phyloP scores from a whole-genome alignment of 2,888 invertebrate genomes.

The Latrodectus elegans region DNA sequence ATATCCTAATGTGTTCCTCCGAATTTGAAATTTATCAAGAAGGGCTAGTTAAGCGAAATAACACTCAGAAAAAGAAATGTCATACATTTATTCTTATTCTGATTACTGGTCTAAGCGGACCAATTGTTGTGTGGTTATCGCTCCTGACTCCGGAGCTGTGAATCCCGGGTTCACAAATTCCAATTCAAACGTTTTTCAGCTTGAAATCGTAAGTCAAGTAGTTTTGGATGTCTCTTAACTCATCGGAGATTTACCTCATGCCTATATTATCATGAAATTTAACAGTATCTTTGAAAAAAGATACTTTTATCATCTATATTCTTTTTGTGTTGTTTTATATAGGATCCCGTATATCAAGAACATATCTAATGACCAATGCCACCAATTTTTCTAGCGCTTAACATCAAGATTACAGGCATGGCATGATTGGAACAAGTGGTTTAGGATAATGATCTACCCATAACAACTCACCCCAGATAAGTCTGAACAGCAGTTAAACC shows the following conservation, averaged over 20 bases:
- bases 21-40: no score
- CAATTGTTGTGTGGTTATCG: no score
- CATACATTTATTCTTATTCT: no score
- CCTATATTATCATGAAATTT: constrained; percentile 1
- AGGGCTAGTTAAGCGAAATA: no score
- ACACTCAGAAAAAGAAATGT: no score
- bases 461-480: not conserved
- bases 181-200: not conserved
- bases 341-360: not conserved
- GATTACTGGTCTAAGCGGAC: no score
- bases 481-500: not conserved
- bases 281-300: not conserved
- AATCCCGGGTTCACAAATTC: no score
- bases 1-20: no score
- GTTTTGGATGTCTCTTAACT: not conserved
- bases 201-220: not conserved
- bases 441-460: not conserved
- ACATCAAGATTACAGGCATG: not conserved
- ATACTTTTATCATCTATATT: not conserved
- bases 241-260: constrained; percentile 3
- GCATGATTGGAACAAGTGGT: not conserved
- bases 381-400: not conserved
- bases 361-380: not conserved
- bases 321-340: not conserved
- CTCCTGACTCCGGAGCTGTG: no score